A percentile compares a stretch with the other conserved stretches of the same genome.
Evolutionary conservation across 2,888 invertebrate species (phyloP).

Genomic region (Rhodophaea formosa): DNA sequence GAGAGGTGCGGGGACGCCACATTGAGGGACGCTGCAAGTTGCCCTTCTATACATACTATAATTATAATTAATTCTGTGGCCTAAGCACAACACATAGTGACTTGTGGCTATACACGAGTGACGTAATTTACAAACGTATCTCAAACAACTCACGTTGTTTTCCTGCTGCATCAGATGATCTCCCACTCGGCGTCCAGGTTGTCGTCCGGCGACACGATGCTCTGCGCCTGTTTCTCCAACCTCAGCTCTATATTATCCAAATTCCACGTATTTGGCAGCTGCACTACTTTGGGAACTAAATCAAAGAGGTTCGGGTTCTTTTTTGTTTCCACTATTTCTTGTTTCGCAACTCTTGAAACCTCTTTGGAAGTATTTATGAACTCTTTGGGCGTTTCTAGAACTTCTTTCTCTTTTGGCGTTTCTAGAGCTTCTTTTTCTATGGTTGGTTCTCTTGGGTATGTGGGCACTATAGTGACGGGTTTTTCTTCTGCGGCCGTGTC

Average conservation of each 20-base stretch:
- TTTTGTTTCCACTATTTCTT: conserved; percentile 27
- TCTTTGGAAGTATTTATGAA: background rate
- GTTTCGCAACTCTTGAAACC: background rate
- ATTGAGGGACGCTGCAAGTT: too few relatives aligned
- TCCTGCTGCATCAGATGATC: conserved; percentile 56
- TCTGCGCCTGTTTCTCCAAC: conserved; percentile 52
- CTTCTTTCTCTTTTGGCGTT: background rate
- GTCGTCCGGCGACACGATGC: conserved; percentile 62
- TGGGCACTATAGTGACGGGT: conserved; percentile 20
- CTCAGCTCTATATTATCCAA: conserved; percentile 72
- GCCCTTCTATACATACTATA: too few relatives aligned
- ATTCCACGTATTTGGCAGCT: conserved; percentile 82
- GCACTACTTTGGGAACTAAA: conserved; percentile 71
- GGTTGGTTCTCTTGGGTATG: conserved; percentile 15
- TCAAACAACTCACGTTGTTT: conserved; percentile 22
- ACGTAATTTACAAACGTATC: background rate
- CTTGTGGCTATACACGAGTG: background rate
- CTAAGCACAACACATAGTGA: too few relatives aligned
- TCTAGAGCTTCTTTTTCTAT: background rate
- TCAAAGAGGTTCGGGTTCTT: conserved; percentile 41
- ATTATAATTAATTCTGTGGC: too few relatives aligned
- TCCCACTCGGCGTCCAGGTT: conserved; percentile 72
- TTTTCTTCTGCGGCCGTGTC: conserved; percentile 22
- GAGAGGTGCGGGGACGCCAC: too few relatives aligned
- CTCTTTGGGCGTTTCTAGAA: background rate